A percentile compares a stretch with the other conserved stretches of the same genome.
Conservation (phyloP, 2,113 vertebrate species). For the Papio anubis region DNA sequence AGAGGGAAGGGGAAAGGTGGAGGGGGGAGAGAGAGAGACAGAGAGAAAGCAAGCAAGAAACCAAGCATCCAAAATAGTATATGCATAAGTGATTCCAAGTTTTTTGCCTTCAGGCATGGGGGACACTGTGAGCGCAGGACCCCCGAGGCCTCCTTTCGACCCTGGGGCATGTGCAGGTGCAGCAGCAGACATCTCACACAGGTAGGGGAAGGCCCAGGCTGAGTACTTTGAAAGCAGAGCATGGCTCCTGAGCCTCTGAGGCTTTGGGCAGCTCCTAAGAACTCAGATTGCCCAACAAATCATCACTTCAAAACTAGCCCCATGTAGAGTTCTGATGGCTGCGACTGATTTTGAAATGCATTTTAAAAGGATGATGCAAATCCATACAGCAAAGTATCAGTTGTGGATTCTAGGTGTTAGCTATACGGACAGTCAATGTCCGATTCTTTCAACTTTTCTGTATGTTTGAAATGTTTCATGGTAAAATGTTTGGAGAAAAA, state of each 20-base stretch:
- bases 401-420: background rate
- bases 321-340: background rate
- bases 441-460: background rate
- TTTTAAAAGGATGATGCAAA: background rate
- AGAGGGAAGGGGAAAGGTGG: too few species aligned
- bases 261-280: background rate
- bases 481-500: background rate
- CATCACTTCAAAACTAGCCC: background rate
- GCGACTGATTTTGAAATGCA: background rate
- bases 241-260: background rate
- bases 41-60: background rate
- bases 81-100: background rate
- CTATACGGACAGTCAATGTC: background rate
- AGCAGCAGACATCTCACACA: background rate
- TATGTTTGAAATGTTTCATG: background rate
- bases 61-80: background rate
- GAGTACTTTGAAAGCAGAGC: background rate
- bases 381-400: background rate
- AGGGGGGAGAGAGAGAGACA: background rate
- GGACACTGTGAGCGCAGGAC: background rate
- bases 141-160: fast-evolving
- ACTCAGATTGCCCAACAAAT: background rate
- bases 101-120: background rate
- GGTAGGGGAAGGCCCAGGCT: background rate
- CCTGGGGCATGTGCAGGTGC: fast-evolving